Evolutionary conservation across 2,113 vertebrate genomes (phyloP).

Genomic region (Zosterops pallidus): DNA sequence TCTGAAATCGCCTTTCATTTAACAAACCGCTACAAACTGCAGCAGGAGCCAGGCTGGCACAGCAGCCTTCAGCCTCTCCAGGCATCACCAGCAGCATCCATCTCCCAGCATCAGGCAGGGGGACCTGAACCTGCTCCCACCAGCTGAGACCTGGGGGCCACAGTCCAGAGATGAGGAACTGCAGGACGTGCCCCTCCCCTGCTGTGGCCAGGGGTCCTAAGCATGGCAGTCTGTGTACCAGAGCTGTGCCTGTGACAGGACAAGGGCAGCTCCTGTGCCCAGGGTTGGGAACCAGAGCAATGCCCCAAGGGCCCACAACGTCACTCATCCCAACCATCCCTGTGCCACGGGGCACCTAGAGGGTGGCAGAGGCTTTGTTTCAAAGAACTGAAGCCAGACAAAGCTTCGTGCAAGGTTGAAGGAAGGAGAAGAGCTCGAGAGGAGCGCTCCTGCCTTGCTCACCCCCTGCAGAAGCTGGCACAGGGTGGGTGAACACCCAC

Average conservation of each 20-base stretch:
- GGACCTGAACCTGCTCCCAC: fast-evolving
- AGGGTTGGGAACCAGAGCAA: neutral
- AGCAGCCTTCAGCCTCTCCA: fast-evolving
- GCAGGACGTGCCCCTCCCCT: neutral
- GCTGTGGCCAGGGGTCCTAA: fast-evolving
- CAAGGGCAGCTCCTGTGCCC: neutral
- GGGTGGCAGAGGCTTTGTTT: neutral
- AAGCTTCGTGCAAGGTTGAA: neutral
- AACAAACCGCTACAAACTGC: neutral
- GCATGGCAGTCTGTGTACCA: fast-evolving
- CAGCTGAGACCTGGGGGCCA: fast-evolving
- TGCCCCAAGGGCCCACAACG: no score
- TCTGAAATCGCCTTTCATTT: neutral
- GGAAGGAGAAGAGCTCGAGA: neutral
- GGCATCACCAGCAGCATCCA: neutral
- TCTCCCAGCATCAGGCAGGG: neutral
- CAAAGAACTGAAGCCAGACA: neutral
- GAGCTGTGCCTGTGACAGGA: neutral
- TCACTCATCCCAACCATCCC: neutral
- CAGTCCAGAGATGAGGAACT: neutral
- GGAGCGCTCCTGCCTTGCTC: fast-evolving
- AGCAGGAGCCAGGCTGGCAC: neutral
- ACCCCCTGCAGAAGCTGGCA: fast-evolving
- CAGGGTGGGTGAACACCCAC: neutral
- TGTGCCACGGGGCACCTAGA: neutral